Percentiles rank a stretch among this genome's conserved stretches.
Evolutionary conservation across 2,888 invertebrate genomes (phyloP).

Genomic region (Holacanthella duospinosa): DNA sequence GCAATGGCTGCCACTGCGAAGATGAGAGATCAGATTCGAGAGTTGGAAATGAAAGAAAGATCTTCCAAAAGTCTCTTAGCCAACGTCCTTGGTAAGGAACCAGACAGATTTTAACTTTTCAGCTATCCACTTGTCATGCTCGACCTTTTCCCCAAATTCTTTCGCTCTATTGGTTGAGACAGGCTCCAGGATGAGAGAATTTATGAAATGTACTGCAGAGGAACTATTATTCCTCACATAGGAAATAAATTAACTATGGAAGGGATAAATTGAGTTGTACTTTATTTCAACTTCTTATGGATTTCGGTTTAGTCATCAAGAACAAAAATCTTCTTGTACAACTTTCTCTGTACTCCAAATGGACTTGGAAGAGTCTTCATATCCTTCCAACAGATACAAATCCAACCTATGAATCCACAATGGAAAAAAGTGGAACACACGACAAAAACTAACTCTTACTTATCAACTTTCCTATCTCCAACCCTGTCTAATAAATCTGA

Average conservation of each 20-base stretch:
- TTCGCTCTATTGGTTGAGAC: not conserved
- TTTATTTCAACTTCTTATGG: not conserved
- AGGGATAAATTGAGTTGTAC: not conserved
- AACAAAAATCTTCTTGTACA: too few relatives aligned
- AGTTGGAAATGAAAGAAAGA: slow-evolving; percentile 77
- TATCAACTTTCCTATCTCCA: slow-evolving; percentile 22
- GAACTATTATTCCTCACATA: not conserved
- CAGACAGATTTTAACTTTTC: not conserved
- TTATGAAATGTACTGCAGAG: not conserved
- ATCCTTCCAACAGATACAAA: too few relatives aligned
- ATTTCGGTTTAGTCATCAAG: too few relatives aligned
- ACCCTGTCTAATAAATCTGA: slow-evolving; percentile 31
- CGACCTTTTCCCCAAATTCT: not conserved
- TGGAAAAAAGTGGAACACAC: not conserved
- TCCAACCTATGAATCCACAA: not conserved
- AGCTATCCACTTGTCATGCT: not conserved
- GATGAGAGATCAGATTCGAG: slow-evolving; percentile 56
- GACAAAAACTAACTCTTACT: not conserved
- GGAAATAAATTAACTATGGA: not conserved
- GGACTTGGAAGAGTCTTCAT: too few relatives aligned
- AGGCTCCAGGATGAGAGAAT: not conserved
- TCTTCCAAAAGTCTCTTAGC: slow-evolving; percentile 91
- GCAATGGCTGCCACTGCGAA: slow-evolving; percentile 38
- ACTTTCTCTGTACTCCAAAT: too few relatives aligned
- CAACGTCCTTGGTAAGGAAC: slow-evolving; percentile 59